Conservation (phyloP, 1,140 invertebrate genomes). For the Drosophila ohnishii region DNA sequence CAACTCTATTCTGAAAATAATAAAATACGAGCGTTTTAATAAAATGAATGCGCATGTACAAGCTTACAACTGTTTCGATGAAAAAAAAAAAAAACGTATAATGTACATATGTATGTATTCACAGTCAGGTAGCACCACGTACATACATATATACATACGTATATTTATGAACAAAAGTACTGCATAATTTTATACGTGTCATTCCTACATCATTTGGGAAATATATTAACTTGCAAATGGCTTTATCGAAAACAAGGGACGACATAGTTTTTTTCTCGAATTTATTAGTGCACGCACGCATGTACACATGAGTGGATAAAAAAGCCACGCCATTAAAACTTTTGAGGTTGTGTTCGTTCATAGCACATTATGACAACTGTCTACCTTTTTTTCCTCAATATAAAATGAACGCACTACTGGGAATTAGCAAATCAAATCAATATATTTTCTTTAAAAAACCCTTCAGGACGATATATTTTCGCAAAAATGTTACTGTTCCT, state of each 20-base stretch:
- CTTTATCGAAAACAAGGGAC: constrained; percentile 2
- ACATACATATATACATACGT: not conserved
- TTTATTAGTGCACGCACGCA: constrained; percentile 27
- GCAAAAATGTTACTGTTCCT: constrained; percentile 21
- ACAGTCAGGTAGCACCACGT: not conserved
- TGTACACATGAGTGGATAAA: constrained; percentile 36
- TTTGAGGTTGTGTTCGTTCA: constrained; percentile 65
- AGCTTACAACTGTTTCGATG: constrained; percentile 18
- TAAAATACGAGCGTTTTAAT: constrained; percentile 12
- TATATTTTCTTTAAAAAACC: constrained; percentile 24
- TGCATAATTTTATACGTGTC: constrained; percentile 19
- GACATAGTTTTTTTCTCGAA: constrained; percentile 9
- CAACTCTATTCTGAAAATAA: constrained; percentile 33
- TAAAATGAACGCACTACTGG: constrained; percentile 8
- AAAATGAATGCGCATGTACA: constrained; percentile 37
- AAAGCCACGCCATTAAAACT: constrained; percentile 63
- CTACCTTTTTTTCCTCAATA: constrained; percentile 17
- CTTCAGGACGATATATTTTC: constrained; percentile 23
- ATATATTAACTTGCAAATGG: constrained; percentile 7
- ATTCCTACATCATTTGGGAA: not conserved
- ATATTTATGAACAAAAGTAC: constrained; percentile 8
- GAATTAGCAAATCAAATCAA: constrained; percentile 21
- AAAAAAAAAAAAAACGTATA: constrained; percentile 1
- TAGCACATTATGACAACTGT: not conserved
- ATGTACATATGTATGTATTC: constrained; percentile 14